These are phyloP conservation scores for Corvus cornix DNA, from an alignment of 2,113 vertebrate species.

Conservation along the genomic window DNA sequence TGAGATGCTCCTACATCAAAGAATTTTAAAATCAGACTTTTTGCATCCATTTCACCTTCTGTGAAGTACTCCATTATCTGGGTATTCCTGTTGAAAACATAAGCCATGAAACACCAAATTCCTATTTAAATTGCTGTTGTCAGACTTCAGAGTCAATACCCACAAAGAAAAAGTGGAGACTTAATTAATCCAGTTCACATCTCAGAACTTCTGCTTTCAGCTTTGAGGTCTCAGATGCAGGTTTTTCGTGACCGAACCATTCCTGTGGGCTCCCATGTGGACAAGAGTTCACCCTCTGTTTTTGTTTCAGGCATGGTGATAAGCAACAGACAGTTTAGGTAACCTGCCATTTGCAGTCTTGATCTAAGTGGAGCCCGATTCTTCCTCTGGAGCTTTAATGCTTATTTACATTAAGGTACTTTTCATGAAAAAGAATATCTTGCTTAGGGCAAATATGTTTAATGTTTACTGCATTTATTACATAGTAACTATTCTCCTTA, in stretches of 20 bases:
- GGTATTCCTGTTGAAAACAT: background rate
- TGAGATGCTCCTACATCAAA: background rate
- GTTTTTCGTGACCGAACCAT: background rate
- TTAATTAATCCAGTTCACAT: background rate
- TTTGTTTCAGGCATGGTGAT: background rate
- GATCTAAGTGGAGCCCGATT: background rate
- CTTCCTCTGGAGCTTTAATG: background rate
- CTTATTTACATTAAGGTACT: background rate
- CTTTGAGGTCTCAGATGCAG: background rate
- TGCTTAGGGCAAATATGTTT: background rate
- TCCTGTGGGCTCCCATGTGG: background rate
- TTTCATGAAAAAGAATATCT: background rate
- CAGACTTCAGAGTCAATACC: background rate
- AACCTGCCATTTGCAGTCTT: background rate
- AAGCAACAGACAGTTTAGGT: slow-evolving; percentile 8
- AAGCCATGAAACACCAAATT: background rate
- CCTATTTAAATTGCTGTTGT: background rate
- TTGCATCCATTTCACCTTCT: background rate
- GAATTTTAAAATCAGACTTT: background rate
- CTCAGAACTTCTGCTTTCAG: background rate
- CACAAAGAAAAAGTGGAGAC: background rate
- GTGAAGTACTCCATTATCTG: background rate
- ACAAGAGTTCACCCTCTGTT: background rate
- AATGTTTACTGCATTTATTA: background rate
- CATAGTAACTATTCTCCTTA: background rate